Evolutionary conservation across 2,888 invertebrate species (phyloP).

Genomic region (Agrochola lychnidis): DNA sequence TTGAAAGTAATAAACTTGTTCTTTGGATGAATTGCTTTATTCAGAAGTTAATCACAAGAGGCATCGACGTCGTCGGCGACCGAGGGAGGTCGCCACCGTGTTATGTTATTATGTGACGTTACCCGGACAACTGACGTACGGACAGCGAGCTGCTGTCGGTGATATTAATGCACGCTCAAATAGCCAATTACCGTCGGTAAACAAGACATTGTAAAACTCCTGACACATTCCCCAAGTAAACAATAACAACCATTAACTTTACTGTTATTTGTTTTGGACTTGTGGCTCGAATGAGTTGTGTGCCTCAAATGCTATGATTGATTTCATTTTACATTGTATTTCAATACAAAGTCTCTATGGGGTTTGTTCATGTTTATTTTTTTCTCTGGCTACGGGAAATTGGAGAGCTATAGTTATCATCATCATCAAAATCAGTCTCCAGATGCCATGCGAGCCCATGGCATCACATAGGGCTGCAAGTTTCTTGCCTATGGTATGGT

Average conservation of each 20-base stretch:
- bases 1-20: slow-evolving; percentile 86
- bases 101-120: slow-evolving; percentile 58
- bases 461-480: too few species aligned
- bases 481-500: too few species aligned
- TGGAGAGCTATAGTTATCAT: background rate
- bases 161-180: slow-evolving; percentile 58
- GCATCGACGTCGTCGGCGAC: slow-evolving; percentile 30
- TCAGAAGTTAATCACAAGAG: slow-evolving; percentile 83
- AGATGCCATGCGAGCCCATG: background rate
- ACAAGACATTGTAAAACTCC: slow-evolving; percentile 52
- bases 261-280: slow-evolving; percentile 25
- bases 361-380: background rate
- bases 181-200: slow-evolving; percentile 59
- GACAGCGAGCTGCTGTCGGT: slow-evolving; percentile 38
- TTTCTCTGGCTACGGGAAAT: background rate
- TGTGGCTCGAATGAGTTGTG: slow-evolving; percentile 1
- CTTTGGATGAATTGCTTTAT: slow-evolving; percentile 84
- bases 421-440: background rate
- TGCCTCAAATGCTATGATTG: slow-evolving; percentile 14
- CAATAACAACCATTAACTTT: slow-evolving; percentile 42
- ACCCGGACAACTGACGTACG: slow-evolving; percentile 44
- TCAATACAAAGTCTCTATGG: slow-evolving; percentile 1
- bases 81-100: slow-evolving; percentile 29
- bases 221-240: slow-evolving; percentile 39
- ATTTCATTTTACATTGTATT: slow-evolving; percentile 18